phyloP scores from a whole-genome alignment of 2,888 invertebrate species.

The Oligia fasciuncula region DNA sequence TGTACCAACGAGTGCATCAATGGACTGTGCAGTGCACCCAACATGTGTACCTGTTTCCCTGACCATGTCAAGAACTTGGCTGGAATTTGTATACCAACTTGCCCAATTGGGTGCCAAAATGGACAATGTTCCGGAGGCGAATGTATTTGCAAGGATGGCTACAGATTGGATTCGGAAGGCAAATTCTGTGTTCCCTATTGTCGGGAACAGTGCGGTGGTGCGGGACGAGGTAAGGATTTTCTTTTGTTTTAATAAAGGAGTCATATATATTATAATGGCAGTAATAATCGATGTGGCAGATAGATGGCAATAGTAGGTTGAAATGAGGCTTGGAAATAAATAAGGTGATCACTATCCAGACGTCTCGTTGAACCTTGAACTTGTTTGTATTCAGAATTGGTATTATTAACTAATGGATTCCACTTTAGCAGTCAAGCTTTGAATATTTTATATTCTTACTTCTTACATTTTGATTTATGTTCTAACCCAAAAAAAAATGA shows the following conservation, averaged over 20 bases:
- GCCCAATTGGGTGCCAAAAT: constrained; percentile 92
- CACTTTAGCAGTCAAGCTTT: not conserved
- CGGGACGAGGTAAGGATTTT: constrained; percentile 75
- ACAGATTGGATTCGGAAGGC: constrained; percentile 88
- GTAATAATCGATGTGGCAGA: not conserved
- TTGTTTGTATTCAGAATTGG: not conserved
- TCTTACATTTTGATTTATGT: not conserved
- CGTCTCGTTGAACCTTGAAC: not conserved
- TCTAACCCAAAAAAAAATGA: not conserved
- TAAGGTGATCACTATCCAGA: not conserved
- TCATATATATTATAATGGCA: not conserved
- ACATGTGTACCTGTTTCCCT: constrained; percentile 91
- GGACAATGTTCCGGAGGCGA: constrained; percentile 91
- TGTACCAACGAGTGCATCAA: constrained; percentile 91
- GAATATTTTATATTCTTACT: no score
- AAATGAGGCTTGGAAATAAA: not conserved
- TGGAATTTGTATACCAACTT: constrained; percentile 91
- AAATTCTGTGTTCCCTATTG: constrained; percentile 92
- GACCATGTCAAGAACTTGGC: constrained; percentile 90
- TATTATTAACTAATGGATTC: not conserved
- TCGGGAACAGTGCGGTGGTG: constrained; percentile 84
- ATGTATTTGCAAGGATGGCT: constrained; percentile 92
- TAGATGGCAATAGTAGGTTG: not conserved
- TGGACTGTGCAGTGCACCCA: constrained; percentile 91
- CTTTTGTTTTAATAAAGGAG: not conserved